phyloP scores from a whole-genome alignment of 2,888 invertebrate species.

The Brachycybe producta region DNA sequence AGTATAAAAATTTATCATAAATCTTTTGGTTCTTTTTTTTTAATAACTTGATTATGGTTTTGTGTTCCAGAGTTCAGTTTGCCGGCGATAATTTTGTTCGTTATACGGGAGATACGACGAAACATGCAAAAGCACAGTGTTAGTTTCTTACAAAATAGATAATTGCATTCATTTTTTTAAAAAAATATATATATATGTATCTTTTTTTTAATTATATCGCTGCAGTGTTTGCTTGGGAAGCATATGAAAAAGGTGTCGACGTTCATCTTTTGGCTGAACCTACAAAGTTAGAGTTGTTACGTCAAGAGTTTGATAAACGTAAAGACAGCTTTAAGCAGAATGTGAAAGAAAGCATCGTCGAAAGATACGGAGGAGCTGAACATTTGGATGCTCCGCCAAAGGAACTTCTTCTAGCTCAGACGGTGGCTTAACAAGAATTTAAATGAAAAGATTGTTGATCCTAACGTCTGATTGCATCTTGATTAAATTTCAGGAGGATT shows the following conservation, averaged over 20 bases:
- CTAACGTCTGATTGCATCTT: background rate
- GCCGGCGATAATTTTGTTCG: conserved; percentile 93
- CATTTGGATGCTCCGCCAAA: conserved; percentile 77
- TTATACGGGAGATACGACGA: conserved; percentile 82
- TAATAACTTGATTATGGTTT: background rate
- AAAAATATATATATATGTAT: background rate
- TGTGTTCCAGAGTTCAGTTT: conserved; percentile 50
- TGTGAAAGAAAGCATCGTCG: conserved; percentile 65
- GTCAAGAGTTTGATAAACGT: conserved; percentile 77
- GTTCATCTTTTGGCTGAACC: conserved; percentile 94
- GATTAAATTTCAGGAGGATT: conserved; percentile 52
- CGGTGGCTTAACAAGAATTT: conserved; percentile 34
- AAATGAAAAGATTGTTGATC: too few relatives aligned
- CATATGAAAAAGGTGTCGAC: conserved; percentile 80
- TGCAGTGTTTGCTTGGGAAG: conserved; percentile 88
- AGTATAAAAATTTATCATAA: conserved; percentile 20
- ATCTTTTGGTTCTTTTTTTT: background rate
- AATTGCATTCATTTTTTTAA: too few relatives aligned
- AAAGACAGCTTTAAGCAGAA: conserved; percentile 78
- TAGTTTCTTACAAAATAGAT: conserved; percentile 22
- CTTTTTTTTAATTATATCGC: background rate
- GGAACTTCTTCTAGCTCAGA: conserved; percentile 81
- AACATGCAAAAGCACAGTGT: conserved; percentile 75
- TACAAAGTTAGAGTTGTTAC: conserved; percentile 83
- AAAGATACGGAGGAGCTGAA: conserved; percentile 89